Evolutionary conservation across 2,888 invertebrate genomes (phyloP).

Genomic region (Chrysomela aeneicollis): DNA sequence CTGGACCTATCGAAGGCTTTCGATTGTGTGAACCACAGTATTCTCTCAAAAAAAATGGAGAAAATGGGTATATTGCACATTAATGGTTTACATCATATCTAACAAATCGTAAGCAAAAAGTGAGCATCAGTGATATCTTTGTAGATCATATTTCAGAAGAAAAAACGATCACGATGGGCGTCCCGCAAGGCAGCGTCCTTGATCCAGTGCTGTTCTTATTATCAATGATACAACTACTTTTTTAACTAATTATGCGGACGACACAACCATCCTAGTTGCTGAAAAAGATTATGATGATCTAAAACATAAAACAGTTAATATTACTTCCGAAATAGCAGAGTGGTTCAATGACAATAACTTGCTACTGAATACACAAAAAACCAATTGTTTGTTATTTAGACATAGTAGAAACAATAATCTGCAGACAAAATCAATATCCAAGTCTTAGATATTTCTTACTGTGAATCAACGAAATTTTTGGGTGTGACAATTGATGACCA

Average conservation of each 20-base stretch:
- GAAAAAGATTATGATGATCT: constrained; percentile 10
- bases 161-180: not conserved
- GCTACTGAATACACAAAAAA: constrained; percentile 7
- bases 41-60: not conserved
- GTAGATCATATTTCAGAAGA: not conserved
- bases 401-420: constrained; percentile 6
- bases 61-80: not conserved
- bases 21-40: constrained; percentile 1
- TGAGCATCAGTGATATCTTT: not conserved
- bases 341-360: constrained; percentile 2
- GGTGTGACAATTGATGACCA: constrained; percentile 8
- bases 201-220: not conserved
- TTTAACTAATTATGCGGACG: not conserved
- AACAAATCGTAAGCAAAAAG: not conserved
- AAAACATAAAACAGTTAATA: not conserved
- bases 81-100: constrained; percentile 8
- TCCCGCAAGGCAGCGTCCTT: constrained; percentile 1
- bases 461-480: not conserved
- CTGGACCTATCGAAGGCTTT: constrained; percentile 1
- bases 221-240: not conserved
- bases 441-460: not conserved
- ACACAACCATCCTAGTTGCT: constrained; percentile 11
- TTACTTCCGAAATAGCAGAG: not conserved
- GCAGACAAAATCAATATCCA: constrained; percentile 11
- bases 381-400: constrained; percentile 7